Evolutionary conservation across 2,888 invertebrate genomes (phyloP).

Genomic region (Aplocera efformata): DNA sequence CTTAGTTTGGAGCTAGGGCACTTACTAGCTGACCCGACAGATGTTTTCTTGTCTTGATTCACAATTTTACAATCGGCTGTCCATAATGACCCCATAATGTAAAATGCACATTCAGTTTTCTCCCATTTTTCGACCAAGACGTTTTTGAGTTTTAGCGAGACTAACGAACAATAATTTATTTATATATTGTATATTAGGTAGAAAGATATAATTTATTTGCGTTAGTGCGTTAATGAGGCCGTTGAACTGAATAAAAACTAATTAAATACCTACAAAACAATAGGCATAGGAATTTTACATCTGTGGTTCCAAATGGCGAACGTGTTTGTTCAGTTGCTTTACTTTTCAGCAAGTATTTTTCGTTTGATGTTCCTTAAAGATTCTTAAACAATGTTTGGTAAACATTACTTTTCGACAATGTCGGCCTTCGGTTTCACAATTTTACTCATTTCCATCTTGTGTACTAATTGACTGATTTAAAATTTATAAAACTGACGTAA

Average conservation of each 20-base stretch:
- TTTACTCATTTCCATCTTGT: no score
- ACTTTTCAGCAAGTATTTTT: slow-evolving; percentile 40
- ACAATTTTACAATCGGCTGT: no score
- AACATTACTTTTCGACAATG: slow-evolving; percentile 3
- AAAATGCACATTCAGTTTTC: no score
- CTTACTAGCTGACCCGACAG: no score
- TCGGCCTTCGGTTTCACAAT: neutral
- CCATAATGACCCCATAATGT: no score
- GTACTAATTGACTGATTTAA: no score
- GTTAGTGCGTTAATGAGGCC: slow-evolving; percentile 11
- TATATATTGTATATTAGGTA: neutral
- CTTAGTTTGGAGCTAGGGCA: no score
- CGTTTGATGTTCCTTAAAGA: slow-evolving; percentile 47
- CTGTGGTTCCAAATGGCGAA: slow-evolving; percentile 26
- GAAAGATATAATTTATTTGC: neutral
- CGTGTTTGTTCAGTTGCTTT: slow-evolving; percentile 48
- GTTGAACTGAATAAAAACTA: slow-evolving; percentile 9
- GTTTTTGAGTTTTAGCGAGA: no score
- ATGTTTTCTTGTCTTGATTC: no score
- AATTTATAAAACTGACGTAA: no score
- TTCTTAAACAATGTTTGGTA: slow-evolving; percentile 11
- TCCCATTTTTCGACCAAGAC: no score
- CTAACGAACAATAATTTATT: no score
- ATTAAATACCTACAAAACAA: slow-evolving; percentile 8
- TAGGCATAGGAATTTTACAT: slow-evolving; percentile 7